Base-by-base conservation (phyloP, 92 coral and sea anemone species). In the Phymanthus crucifer region DNA sequence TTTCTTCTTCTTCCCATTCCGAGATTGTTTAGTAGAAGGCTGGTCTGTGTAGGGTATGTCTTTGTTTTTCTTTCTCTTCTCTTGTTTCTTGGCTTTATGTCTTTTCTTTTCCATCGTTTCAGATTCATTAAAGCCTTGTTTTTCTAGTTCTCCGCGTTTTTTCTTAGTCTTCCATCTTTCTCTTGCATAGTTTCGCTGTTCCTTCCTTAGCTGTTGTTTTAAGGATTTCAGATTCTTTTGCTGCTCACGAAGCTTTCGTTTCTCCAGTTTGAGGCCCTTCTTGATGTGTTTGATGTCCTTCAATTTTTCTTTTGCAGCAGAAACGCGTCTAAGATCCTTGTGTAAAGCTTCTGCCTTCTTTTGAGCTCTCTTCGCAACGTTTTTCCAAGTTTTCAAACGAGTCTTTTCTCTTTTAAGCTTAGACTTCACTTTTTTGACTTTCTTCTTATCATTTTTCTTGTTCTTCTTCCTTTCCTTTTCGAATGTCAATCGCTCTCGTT, bases 361-460 rank as follows among this genome's bases (percentile, higher is more conserved):
- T 37, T 85, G 90, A 37, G 83, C 84, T 31, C 87, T 81, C 75
- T 79, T 74, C 16, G 87, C 85, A 54, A 83, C 77, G 32, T 69
- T 83, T 40, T 91, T 93, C 93, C 90, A 77, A 16, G 79, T 75
- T 75, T 89, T 91, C 57, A 91, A 70, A 32, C 72, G 87, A 38
- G 66, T 83, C 57, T 89, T 95, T 68, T 91, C 91, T 11, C 61
- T 75, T 47, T 82, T 82, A 71, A 93, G 64, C 10, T 75, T 46
- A 21, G 58, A 66, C 34, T 70, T 73, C 11, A 90, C 73, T 33
- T 78, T 71, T 66, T 84, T 82, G 27, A 87, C 33, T 34, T 74
- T 78, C 70, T 72, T 83, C 47, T 69, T 88, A 56, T 78, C 31
- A 10, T 66, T 75, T 48, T 78, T 56, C 57, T 76, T 46, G 4